Conservation (phyloP, 2,888 invertebrate species). For the Bellardia pandia region DNA sequence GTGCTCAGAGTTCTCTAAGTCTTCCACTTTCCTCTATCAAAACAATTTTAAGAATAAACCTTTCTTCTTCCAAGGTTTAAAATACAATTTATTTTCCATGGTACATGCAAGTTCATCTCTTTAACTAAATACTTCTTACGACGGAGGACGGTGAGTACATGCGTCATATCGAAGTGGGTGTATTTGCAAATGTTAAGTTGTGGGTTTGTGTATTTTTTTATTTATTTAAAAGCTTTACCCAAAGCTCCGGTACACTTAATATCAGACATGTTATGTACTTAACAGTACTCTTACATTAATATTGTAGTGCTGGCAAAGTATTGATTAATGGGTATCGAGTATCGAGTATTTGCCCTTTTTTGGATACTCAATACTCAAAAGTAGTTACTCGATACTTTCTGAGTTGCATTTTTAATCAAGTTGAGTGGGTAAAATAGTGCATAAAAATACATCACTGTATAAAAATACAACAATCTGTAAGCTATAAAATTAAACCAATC, state of each 20-base stretch:
- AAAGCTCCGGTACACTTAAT: constrained; percentile 30
- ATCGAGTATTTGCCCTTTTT: too few species aligned
- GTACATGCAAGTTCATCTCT: constrained; percentile 33
- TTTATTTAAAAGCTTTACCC: constrained; percentile 21
- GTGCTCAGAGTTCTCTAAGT: neutral
- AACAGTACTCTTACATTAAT: neutral
- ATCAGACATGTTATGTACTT: constrained; percentile 18
- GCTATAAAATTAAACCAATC: too few species aligned
- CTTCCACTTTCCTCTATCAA: neutral
- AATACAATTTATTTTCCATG: constrained; percentile 39
- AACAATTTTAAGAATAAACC: constrained; percentile 23
- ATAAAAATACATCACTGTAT: too few species aligned
- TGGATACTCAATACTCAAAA: too few species aligned
- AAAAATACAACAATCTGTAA: too few species aligned
- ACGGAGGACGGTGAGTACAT: neutral
- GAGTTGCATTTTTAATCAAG: too few species aligned
- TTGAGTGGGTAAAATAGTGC: too few species aligned
- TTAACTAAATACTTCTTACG: constrained; percentile 25
- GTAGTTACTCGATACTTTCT: too few species aligned
- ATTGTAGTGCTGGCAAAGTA: too few species aligned
- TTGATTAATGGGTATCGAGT: too few species aligned
- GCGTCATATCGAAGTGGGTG: constrained; percentile 6
- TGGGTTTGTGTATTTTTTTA: neutral
- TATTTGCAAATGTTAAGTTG: constrained; percentile 7
- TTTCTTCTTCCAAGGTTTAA: constrained; percentile 29